Conservation (phyloP, 2,113 vertebrate genomes). For the Heteronetta atricapilla region DNA sequence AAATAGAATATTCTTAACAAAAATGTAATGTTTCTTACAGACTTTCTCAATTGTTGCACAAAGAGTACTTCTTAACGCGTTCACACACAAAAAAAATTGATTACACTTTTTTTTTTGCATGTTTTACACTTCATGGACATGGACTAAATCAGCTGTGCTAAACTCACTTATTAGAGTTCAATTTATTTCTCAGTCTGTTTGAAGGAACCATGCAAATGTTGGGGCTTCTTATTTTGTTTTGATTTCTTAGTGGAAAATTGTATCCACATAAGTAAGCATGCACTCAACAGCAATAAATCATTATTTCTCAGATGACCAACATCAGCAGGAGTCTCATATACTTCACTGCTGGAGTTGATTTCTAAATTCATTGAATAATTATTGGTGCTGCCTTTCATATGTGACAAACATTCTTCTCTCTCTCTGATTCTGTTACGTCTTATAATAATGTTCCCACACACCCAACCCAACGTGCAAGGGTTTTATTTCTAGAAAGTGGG, state of each 20-base stretch:
- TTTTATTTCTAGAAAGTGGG: not conserved
- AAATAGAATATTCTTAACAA: not conserved
- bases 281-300: slow-evolving; percentile 78
- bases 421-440: slow-evolving; percentile 54
- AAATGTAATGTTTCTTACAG: not conserved
- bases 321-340: slow-evolving; percentile 78
- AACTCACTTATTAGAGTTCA: slow-evolving; percentile 64
- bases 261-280: slow-evolving; percentile 72
- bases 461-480: not conserved
- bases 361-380: slow-evolving; percentile 84
- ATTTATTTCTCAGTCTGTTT: slow-evolving; percentile 68
- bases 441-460: not conserved
- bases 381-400: slow-evolving; percentile 73
- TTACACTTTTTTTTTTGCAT: not conserved
- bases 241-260: slow-evolving; percentile 72
- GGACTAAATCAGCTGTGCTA: slow-evolving; percentile 60
- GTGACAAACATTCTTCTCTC: slow-evolving; percentile 64
- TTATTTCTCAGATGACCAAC: slow-evolving; percentile 82
- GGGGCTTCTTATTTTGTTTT: slow-evolving; percentile 72
- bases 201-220: slow-evolving; percentile 56
- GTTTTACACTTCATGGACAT: slow-evolving; percentile 40
- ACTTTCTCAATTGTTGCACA: slow-evolving; percentile 21
- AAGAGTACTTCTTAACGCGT: not conserved
- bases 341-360: slow-evolving; percentile 78
- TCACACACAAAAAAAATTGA: not conserved